phyloP scores from a whole-genome alignment of 2,113 vertebrate genomes.

The Dicrurus megarhynchus region DNA sequence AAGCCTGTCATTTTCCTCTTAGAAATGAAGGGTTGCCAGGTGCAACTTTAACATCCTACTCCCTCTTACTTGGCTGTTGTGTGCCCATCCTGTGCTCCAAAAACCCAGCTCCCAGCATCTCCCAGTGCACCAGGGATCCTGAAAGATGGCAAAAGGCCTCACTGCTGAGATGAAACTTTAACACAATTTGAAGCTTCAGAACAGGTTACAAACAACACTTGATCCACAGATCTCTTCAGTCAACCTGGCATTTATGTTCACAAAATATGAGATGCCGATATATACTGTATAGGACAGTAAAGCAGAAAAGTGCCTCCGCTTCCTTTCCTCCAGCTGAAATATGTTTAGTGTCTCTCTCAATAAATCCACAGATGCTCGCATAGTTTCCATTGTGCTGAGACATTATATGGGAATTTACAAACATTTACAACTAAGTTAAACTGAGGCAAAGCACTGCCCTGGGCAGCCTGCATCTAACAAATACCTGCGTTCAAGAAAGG shows the following conservation, averaged over 20 bases:
- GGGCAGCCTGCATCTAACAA: slow-evolving; percentile 15
- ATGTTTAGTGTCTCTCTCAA: slow-evolving; percentile 31
- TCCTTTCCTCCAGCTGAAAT: slow-evolving; percentile 55
- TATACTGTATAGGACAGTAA: slow-evolving; percentile 13
- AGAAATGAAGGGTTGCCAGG: not conserved
- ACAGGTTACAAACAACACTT: not conserved
- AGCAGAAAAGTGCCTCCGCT: slow-evolving; percentile 29
- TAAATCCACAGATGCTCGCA: not conserved
- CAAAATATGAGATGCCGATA: slow-evolving; percentile 47
- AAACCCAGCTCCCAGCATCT: not conserved
- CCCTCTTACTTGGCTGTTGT: not conserved
- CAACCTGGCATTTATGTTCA: slow-evolving; percentile 43
- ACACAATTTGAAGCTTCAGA: not conserved
- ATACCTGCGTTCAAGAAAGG: not conserved
- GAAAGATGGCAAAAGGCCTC: not conserved
- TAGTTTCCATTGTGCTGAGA: slow-evolving; percentile 11
- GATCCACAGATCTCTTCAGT: slow-evolving; percentile 43
- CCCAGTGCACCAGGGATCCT: not conserved
- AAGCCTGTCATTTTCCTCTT: not conserved
- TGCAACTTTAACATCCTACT: not conserved
- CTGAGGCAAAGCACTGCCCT: not conserved
- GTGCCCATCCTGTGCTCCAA: not conserved
- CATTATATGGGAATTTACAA: slow-evolving; percentile 22
- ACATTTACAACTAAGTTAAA: slow-evolving; percentile 46
- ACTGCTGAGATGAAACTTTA: not conserved